Conservation (phyloP, 2,888 invertebrate species). For the Diaphora mendica region DNA sequence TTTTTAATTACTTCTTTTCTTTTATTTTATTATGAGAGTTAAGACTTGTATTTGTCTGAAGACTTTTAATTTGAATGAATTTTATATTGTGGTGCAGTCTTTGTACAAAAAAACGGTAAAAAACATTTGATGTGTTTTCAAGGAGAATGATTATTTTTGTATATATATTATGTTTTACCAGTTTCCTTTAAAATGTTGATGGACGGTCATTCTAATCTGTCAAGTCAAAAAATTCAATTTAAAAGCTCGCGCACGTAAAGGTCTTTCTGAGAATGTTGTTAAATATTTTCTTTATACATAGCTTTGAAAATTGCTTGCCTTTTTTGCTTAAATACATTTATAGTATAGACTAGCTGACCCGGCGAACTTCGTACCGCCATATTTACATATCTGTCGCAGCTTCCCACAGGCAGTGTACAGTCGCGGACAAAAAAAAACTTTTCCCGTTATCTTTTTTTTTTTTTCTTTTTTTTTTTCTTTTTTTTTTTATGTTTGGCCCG, state of each 20-base stretch:
- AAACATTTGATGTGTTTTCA: not conserved
- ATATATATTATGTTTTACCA: not conserved
- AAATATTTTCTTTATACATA: not conserved
- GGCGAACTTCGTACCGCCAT: no score
- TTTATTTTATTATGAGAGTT: not conserved
- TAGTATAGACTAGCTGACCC: no score
- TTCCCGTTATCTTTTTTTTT: no score
- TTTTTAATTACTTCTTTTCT: not conserved
- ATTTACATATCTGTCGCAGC: no score
- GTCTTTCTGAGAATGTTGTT: not conserved
- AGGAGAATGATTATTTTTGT: not conserved
- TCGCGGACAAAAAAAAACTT: no score
- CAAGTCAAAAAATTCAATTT: no score
- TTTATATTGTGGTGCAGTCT: not conserved
- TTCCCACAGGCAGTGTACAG: no score
- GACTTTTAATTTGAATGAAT: not conserved
- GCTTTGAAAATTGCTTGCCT: not conserved
- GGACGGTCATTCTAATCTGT: not conserved
- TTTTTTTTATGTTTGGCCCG: no score
- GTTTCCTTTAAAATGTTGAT: not conserved
- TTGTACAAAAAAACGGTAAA: not conserved
- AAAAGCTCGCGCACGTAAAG: not conserved
- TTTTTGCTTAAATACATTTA: no score
- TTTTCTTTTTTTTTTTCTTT: no score
- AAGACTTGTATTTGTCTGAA: not conserved